Evolutionary conservation across 2,888 invertebrate genomes (phyloP).

Genomic region (Pseudeuparius sepicola): DNA sequence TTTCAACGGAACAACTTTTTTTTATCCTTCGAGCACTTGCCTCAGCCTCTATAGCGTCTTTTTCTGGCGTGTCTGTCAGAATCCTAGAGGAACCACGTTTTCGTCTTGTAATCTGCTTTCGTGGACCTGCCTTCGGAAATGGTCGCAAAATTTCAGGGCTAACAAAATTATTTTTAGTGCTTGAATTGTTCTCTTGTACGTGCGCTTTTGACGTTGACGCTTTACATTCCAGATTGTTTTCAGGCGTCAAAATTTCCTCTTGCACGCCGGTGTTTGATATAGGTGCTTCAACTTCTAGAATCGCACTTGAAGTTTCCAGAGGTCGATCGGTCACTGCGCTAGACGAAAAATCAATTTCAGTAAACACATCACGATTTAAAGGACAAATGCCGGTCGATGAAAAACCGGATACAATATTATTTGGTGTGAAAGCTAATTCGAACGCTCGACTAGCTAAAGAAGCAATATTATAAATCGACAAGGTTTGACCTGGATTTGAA

Average conservation of each 20-base stretch:
- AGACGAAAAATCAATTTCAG: conserved; percentile 10
- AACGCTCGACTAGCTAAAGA: conserved; percentile 11
- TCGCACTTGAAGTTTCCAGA: conserved; percentile 6
- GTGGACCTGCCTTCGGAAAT: conserved; percentile 11
- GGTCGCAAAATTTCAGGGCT: conserved; percentile 10
- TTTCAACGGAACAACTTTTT: conserved; percentile 10
- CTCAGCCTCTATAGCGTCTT: conserved; percentile 9
- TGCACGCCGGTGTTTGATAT: conserved; percentile 8
- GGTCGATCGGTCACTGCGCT: conserved; percentile 13
- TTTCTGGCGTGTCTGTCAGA: conserved; percentile 9
- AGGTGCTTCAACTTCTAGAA: conserved; percentile 10
- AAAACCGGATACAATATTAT: conserved; percentile 13
- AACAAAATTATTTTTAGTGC: too few relatives aligned
- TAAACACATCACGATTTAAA: conserved; percentile 8
- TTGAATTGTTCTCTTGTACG: neutral
- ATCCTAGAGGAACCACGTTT: conserved; percentile 9
- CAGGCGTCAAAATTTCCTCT: neutral
- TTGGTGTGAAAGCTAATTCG: conserved; percentile 12
- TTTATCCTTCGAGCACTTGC: too few relatives aligned
- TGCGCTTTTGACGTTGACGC: conserved; percentile 11
- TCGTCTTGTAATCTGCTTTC: conserved; percentile 8
- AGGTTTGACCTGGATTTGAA: conserved; percentile 28
- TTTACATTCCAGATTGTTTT: conserved; percentile 2
- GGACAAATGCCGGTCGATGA: conserved; percentile 10
- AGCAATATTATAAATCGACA: conserved; percentile 17